Evolutionary conservation across 2,888 invertebrate species (phyloP).

Genomic region (Drosophila ochracea): DNA sequence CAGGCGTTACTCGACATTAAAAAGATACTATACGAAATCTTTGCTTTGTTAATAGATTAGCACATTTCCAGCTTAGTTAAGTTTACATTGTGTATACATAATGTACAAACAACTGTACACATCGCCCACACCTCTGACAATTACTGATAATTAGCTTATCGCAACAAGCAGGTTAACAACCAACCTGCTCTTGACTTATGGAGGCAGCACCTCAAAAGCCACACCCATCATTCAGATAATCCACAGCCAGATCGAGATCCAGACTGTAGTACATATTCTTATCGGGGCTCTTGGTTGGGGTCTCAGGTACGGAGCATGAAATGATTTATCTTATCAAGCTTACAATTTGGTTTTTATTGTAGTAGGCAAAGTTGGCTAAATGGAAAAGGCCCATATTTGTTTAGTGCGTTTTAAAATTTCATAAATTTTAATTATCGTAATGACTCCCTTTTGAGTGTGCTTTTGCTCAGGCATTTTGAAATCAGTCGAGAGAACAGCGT

Average conservation of each 20-base stretch:
- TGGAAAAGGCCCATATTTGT: slow-evolving; percentile 20
- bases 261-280: slow-evolving; percentile 25
- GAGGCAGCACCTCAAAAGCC: slow-evolving; percentile 40
- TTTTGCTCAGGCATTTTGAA: slow-evolving; percentile 24
- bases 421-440: slow-evolving; percentile 39
- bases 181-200: slow-evolving; percentile 7
- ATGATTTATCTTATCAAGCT: slow-evolving; percentile 65
- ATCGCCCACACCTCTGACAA: slow-evolving; percentile 31
- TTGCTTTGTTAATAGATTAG: slow-evolving; percentile 13
- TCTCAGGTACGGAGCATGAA: slow-evolving; percentile 18
- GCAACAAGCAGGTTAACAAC: slow-evolving; percentile 13
- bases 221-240: slow-evolving; percentile 45
- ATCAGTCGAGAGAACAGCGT: slow-evolving; percentile 38
- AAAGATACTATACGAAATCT: slow-evolving; percentile 15
- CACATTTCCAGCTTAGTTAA: slow-evolving; percentile 16
- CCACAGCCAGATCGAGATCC: slow-evolving; percentile 6
- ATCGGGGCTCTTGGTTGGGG: slow-evolving; percentile 28
- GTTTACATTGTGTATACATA: slow-evolving; percentile 6
- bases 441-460: slow-evolving; percentile 38
- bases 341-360: slow-evolving; percentile 43
- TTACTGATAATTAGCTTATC: slow-evolving; percentile 51
- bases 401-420: slow-evolving; percentile 22
- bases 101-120: slow-evolving; percentile 9
- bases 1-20: slow-evolving; percentile 1
- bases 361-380: slow-evolving; percentile 6